These are phyloP conservation scores for Neolamprologus sp. DNA, from an alignment of 2,113 vertebrate species.

Conservation along the genomic window DNA sequence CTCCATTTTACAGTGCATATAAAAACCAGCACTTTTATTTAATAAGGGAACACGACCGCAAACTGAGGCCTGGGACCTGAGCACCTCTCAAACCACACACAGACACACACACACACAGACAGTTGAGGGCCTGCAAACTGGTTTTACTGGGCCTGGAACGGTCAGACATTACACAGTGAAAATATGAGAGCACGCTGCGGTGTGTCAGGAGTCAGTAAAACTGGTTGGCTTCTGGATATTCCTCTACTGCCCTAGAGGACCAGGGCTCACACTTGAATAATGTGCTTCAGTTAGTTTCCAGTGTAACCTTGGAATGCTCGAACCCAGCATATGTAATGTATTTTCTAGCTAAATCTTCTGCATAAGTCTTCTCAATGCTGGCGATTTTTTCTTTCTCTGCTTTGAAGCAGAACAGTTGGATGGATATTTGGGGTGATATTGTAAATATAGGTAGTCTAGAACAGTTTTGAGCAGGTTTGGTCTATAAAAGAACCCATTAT, in stretches of 20 bases:
- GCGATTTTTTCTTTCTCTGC: not conserved
- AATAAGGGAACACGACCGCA: conserved; percentile 65
- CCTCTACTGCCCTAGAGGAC: not conserved
- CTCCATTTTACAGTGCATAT: conserved; percentile 59
- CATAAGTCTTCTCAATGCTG: not conserved
- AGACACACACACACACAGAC: not conserved
- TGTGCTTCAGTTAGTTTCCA: not conserved
- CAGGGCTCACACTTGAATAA: not conserved
- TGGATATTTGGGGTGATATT: not conserved
- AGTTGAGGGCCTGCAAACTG: conserved; percentile 41
- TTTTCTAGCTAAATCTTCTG: not conserved
- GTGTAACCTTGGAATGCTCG: not conserved
- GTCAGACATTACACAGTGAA: conserved; percentile 63
- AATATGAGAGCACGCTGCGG: conserved; percentile 55
- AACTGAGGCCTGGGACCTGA: conserved; percentile 52
- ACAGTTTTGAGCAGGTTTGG: not conserved
- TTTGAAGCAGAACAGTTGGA: not conserved
- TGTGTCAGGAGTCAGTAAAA: conserved; percentile 59
- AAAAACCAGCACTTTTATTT: conserved; percentile 64
- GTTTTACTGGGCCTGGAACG: conserved; percentile 59
- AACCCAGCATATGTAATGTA: not conserved
- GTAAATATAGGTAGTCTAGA: not conserved
- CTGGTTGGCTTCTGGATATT: conserved; percentile 9
- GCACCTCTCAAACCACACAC: conserved; percentile 49
- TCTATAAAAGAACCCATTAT: not conserved